Percentiles rank a stretch among this genome's conserved stretches.
phyloP scores from a whole-genome alignment of 2,113 vertebrate genomes.

The Porphyrio hochstetteri region DNA sequence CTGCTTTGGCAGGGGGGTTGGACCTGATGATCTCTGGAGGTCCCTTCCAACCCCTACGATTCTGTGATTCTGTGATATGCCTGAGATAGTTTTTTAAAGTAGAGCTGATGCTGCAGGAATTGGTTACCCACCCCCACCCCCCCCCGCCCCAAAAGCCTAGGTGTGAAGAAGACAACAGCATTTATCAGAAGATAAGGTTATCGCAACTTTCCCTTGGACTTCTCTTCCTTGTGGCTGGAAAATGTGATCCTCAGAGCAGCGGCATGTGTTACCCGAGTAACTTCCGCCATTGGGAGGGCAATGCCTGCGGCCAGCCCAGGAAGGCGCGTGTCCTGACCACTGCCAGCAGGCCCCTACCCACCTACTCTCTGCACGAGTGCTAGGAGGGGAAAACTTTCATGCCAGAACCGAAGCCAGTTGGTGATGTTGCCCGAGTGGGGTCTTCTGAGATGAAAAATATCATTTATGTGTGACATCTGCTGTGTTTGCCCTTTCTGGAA shows the following conservation, averaged over 20 bases:
- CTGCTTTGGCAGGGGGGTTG: no score
- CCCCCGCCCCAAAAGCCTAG: background rate
- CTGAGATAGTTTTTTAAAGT: background rate
- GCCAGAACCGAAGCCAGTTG: background rate
- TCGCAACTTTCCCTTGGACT: background rate
- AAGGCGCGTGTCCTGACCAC: no score
- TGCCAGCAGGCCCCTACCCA: no score
- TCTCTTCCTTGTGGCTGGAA: background rate
- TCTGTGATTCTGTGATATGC: no score
- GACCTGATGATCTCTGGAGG: no score
- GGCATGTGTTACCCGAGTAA: background rate
- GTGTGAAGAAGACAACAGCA: background rate
- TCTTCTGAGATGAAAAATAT: background rate
- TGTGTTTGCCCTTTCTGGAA: background rate
- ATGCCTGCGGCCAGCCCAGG: no score
- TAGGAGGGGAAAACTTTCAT: background rate
- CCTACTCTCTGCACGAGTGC: accelerated
- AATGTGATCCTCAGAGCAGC: background rate
- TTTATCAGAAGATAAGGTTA: background rate
- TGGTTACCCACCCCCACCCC: background rate
- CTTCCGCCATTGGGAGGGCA: background rate
- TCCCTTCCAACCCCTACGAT: no score
- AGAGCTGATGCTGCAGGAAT: background rate
- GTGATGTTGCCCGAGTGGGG: background rate
- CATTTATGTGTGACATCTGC: background rate